These are phyloP conservation scores for Mesochorus sp. DNA, from an alignment of 2,888 invertebrate species.

Conservation along the genomic window DNA sequence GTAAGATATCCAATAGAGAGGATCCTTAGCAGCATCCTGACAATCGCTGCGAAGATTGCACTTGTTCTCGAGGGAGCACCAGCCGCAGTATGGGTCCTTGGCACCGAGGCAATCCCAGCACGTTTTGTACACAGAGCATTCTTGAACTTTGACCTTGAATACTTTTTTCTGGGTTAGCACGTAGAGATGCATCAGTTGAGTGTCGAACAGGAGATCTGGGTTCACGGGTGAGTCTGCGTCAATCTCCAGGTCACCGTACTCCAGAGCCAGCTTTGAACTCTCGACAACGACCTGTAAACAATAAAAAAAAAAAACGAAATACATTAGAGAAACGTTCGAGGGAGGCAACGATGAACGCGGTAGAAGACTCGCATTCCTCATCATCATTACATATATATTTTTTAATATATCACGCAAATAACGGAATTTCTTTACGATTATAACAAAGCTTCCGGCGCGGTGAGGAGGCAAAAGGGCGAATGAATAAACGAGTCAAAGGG, in stretches of 20 bases:
- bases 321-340: not conserved
- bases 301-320: conserved; percentile 22
- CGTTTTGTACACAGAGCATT: conserved; percentile 94
- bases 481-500: not conserved
- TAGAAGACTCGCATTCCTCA: too few relatives aligned
- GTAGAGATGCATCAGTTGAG: conserved; percentile 93
- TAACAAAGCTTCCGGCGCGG: not conserved
- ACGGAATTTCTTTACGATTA: too few relatives aligned
- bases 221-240: conserved; percentile 92
- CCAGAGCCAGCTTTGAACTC: conserved; percentile 91
- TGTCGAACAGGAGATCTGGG: conserved; percentile 95
- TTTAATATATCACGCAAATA: too few relatives aligned
- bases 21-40: conserved; percentile 95
- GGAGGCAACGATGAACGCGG: too few relatives aligned
- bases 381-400: too few relatives aligned
- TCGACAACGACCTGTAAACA: conserved; percentile 91
- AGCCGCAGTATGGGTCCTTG: conserved; percentile 98
- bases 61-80: conserved; percentile 98
- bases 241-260: conserved; percentile 94
- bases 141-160: conserved; percentile 96
- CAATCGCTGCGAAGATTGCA: conserved; percentile 96
- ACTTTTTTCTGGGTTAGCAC: conserved; percentile 96
- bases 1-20: conserved; percentile 97
- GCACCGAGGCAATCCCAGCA: conserved; percentile 96
- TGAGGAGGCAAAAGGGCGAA: not conserved